phyloP scores from a whole-genome alignment of 2,888 invertebrate genomes.

The Podotricha telesiphe region DNA sequence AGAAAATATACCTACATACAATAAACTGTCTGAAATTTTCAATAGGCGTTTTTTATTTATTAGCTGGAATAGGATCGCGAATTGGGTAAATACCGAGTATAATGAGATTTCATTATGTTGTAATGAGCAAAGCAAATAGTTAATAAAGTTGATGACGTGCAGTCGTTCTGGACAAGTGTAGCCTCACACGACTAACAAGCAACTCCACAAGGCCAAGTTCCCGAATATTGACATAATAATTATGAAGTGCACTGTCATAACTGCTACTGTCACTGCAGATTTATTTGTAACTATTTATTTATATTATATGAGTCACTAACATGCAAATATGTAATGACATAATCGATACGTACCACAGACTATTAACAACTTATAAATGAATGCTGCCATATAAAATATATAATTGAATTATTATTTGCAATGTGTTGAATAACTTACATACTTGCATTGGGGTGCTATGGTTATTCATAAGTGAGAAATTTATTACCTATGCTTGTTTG shows the following conservation, averaged over 20 bases:
- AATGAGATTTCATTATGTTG: slow-evolving; percentile 20
- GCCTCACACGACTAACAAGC: slow-evolving; percentile 83
- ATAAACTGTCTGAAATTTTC: slow-evolving; percentile 81
- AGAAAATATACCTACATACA: slow-evolving; percentile 72
- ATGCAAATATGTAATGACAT: slow-evolving; percentile 83
- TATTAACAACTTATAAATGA: slow-evolving; percentile 74
- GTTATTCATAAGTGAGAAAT: slow-evolving; percentile 81
- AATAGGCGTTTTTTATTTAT: slow-evolving; percentile 69
- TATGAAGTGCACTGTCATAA: slow-evolving; percentile 81
- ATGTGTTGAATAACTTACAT: slow-evolving; percentile 80
- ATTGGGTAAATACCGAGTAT: slow-evolving; percentile 39
- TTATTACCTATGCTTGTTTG: slow-evolving; percentile 79
- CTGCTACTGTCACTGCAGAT: slow-evolving; percentile 81
- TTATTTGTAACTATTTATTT: slow-evolving; percentile 82
- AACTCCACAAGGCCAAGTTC: slow-evolving; percentile 84
- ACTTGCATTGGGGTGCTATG: slow-evolving; percentile 84
- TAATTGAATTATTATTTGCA: slow-evolving; percentile 59
- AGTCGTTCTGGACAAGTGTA: slow-evolving; percentile 72
- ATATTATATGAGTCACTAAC: slow-evolving; percentile 84
- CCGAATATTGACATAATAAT: slow-evolving; percentile 78
- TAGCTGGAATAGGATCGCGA: slow-evolving; percentile 62
- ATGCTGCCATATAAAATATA: slow-evolving; percentile 71
- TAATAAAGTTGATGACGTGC: slow-evolving; percentile 82
- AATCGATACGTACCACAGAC: slow-evolving; percentile 71
- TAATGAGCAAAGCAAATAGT: slow-evolving; percentile 54